Conservation (phyloP, 2,888 invertebrate genomes). For the Tenthredo distinguenda region DNA sequence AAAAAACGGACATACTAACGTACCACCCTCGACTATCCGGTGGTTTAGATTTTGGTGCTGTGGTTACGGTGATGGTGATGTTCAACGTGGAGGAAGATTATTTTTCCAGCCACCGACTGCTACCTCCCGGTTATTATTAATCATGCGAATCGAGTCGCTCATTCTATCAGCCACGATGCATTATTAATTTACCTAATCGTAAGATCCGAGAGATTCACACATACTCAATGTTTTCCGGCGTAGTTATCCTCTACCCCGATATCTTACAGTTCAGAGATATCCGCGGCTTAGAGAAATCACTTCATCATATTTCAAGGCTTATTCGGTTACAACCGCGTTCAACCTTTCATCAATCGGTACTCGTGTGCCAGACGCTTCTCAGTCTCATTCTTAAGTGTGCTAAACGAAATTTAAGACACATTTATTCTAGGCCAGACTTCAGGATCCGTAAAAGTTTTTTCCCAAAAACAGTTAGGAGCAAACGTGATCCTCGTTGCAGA, state of each 20-base stretch:
- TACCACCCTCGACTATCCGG: background rate
- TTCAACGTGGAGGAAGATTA: slow-evolving; percentile 1
- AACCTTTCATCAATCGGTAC: slow-evolving; percentile 2
- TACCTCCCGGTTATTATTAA: background rate
- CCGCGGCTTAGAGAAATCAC: background rate
- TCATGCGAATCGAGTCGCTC: background rate
- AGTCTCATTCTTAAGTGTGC: background rate
- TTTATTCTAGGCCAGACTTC: background rate
- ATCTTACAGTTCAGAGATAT: background rate
- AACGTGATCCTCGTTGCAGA: background rate
- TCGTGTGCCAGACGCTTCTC: background rate
- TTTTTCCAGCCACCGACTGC: slow-evolving; percentile 7
- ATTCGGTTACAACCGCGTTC: background rate
- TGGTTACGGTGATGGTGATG: slow-evolving; percentile 16
- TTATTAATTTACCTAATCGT: background rate
- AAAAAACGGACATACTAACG: background rate
- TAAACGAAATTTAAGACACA: background rate
- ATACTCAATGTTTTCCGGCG: background rate
- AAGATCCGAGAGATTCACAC: slow-evolving; percentile 15
- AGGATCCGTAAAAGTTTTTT: background rate
- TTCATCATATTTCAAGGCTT: background rate
- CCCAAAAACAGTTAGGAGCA: background rate
- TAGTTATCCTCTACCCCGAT: background rate
- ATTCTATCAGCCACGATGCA: background rate
- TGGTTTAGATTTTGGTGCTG: slow-evolving; percentile 10